Base-by-base conservation (phyloP, 2,888 invertebrate species). In the Epinotia ramella region DNA sequence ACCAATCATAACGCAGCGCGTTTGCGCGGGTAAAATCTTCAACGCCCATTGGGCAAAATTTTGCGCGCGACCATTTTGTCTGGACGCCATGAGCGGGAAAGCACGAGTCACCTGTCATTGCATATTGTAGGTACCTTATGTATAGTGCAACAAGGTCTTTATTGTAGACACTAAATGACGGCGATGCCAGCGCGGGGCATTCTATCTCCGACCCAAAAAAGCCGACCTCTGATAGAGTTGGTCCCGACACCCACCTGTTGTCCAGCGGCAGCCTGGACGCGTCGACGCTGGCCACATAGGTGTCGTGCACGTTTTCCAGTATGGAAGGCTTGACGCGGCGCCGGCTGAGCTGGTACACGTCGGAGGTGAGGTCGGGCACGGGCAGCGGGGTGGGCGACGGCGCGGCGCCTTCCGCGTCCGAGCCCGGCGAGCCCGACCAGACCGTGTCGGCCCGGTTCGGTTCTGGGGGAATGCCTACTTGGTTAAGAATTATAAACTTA, bases 391-490 rank as follows among this genome's bases (percentile, higher is more conserved):
- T 86, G 87, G 96, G 90, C 77, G 95, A 88, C 73, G 91, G 86
- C 0, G 85, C 86, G 2, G 82, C 78, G 77, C 95, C 95, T 83
- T 97, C 97, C 83, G 96, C 96, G 85, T 97, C 97, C 0, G 97
- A 97, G 7, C 96, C 97, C 0, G 97, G 97, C 79, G 97, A 97
- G 75, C 97, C 97, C 0, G 97, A 97, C 97, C 97, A 97, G 49
- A 97, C 88, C 80, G 87, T 84, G 56, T 91, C 91, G 40, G 87
- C 83, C 0, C 89, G 89, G 77, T 84, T 89, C 16, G 86, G 69
- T 74, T 91, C 91, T 92, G 78, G 5, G 5, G 13, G 1, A 33
- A 16, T 24, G 2, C 18, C 1, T 40, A 44, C 2, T 49, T 3
- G 2, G 49, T 49, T 49, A 16, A 33, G 1, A 16, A 12, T 44